Conservation (phyloP, 2,113 vertebrate species). For the Origma solitaria region DNA sequence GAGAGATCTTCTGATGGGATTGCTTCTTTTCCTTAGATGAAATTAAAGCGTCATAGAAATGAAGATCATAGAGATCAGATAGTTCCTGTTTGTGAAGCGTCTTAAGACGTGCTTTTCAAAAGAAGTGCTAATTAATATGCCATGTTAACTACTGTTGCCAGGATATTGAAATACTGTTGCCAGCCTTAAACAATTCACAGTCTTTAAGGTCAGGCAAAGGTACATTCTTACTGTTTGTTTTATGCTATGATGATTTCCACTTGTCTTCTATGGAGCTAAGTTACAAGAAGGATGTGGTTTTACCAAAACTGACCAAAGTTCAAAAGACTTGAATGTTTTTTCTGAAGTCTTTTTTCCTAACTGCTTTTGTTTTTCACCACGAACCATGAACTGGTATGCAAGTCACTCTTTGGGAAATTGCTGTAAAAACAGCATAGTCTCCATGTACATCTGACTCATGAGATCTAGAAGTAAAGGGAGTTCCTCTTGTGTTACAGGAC, state of each 20-base stretch:
- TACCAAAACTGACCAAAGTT: not conserved
- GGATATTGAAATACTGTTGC: not conserved
- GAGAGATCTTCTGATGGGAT: not conserved
- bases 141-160: not conserved
- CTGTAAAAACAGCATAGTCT: not conserved
- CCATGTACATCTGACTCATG: not conserved
- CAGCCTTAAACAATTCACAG: not conserved
- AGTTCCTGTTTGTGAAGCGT: not conserved
- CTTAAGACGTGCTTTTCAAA: not conserved
- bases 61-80: not conserved
- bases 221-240: not conserved
- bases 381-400: not conserved
- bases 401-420: not conserved
- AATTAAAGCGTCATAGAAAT: not conserved
- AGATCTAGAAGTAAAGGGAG: not conserved
- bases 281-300: not conserved
- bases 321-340: not conserved
- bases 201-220: not conserved
- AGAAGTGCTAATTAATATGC: not conserved
- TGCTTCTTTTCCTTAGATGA: not conserved
- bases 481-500: not conserved
- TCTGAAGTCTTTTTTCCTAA: not conserved
- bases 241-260: not conserved
- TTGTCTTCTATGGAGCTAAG: not conserved
- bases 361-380: not conserved